Base-by-base conservation (phyloP, 2,113 vertebrate species). In the Tachuris rubrigastra region DNA sequence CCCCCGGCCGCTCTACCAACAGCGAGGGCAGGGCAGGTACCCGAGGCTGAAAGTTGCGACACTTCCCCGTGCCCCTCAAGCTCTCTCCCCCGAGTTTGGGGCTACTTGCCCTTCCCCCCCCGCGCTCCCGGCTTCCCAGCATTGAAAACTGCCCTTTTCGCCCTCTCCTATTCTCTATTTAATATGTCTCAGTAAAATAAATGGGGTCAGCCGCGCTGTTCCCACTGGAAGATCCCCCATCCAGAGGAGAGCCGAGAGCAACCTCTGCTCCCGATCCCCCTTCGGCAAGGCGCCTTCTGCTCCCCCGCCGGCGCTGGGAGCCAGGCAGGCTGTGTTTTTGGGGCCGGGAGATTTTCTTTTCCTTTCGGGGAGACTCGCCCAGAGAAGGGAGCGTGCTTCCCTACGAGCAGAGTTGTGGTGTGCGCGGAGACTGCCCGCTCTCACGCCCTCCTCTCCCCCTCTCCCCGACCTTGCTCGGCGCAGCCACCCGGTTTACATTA, bases 141-240 rank as follows among this genome's bases (percentile, higher is more conserved):
- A 76, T 62, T 19, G 90, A 74, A 95, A 95, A 87, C 79, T 85
- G 91, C 85, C 81, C 71, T 85, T 28, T 53, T 95, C 90, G 39
- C 90, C 94, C 94, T 96, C 82, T 93, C 53, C 95, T 86, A 91
- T 95, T 96, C 96, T 96, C 89, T 96, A 92, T 93, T 95, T 97
- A 73, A 90, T 82, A 88, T 4, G 87, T 46, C 94, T 95, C 80
- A 90, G 95, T 90, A 87, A 87, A 95, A 91, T 94, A 94, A 94
- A 97, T 91, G 90, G 92, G 87, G 62, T 96, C 90, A 96, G 95
- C 85, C 89, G 92, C 87, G 89, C 91, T 87, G 91, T 95, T 96
- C 85, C 79, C 91, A 85, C 87, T 89, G 94, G 96, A 95, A 82
- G 63, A 60, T 78, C 52, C 53, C 72, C 52, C 66, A 87, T 66